These are phyloP conservation scores for Eueides isabella DNA, from an alignment of 1,140 invertebrate genomes.

Conservation along the genomic window DNA sequence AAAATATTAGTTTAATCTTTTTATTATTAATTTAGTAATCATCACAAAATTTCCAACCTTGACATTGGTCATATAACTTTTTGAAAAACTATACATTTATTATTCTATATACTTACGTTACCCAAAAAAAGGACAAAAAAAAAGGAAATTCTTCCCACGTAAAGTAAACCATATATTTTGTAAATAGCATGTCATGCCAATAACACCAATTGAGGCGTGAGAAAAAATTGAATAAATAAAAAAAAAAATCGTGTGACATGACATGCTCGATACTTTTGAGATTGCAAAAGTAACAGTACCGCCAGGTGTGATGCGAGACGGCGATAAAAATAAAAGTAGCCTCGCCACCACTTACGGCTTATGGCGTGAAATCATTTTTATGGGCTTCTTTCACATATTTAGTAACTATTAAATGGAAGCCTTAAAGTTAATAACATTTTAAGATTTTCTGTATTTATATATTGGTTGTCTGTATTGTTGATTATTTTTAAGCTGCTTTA, in stretches of 20 bases:
- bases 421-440: not conserved
- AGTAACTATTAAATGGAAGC: not conserved
- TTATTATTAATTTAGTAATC: too few species aligned
- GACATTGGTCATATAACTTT: too few species aligned
- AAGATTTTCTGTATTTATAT: not conserved
- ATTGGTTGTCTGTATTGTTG: too few species aligned
- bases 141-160: conserved; percentile 1
- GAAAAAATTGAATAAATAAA: not conserved
- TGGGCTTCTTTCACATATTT: conserved; percentile 29
- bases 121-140: too few species aligned
- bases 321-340: conserved; percentile 46
- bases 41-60: too few species aligned
- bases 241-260: conserved; percentile 11
- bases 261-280: conserved; percentile 9
- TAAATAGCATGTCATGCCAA: not conserved
- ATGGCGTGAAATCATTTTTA: conserved; percentile 28
- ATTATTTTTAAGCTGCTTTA: not conserved
- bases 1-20: too few species aligned
- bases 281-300: conserved; percentile 42
- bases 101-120: too few species aligned
- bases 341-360: conserved; percentile 2
- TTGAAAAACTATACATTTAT: too few species aligned
- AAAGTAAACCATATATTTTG: not conserved
- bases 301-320: conserved; percentile 48
- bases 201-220: not conserved